A percentile compares a stretch with the other conserved stretches of the same genome.
These are phyloP conservation scores for Salminus brasiliensis DNA, from an alignment of 2,113 vertebrate genomes.

Conservation along the genomic window DNA sequence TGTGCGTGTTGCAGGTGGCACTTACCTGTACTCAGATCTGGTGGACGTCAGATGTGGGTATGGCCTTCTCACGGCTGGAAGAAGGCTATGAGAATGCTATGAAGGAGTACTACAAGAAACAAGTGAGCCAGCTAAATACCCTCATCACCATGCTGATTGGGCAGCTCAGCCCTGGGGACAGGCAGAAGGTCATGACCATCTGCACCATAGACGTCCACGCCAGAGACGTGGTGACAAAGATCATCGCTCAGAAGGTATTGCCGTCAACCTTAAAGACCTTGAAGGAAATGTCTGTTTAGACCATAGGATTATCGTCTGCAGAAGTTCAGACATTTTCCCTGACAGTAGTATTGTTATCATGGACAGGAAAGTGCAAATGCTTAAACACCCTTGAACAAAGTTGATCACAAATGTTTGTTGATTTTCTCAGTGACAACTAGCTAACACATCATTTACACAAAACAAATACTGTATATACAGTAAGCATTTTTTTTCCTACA, in stretches of 20 bases:
- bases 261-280: background rate
- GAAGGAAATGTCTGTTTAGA: too few relatives aligned
- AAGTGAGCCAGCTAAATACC: conserved; percentile 90
- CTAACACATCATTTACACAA: too few relatives aligned
- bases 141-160: conserved; percentile 92
- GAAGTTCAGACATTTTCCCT: too few relatives aligned
- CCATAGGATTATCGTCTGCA: too few relatives aligned
- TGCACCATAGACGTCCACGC: conserved; percentile 97
- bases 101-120: conserved; percentile 93
- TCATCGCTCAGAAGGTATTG: conserved; percentile 89
- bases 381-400: too few relatives aligned
- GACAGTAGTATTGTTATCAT: too few relatives aligned
- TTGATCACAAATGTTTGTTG: too few relatives aligned
- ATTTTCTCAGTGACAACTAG: too few relatives aligned
- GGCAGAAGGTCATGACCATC: conserved; percentile 97
- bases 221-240: conserved; percentile 92
- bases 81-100: conserved; percentile 91
- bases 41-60: conserved; percentile 92
- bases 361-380: too few relatives aligned
- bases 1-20: conserved; percentile 78
- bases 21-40: conserved; percentile 94
- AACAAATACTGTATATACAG: too few relatives aligned
- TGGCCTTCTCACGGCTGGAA: conserved; percentile 88
- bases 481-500: too few relatives aligned
- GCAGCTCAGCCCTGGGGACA: conserved; percentile 85